Evolutionary conservation across 2,797 vertebrate genomes (phyloP).

Genomic region (Enteromius argenteus): DNA sequence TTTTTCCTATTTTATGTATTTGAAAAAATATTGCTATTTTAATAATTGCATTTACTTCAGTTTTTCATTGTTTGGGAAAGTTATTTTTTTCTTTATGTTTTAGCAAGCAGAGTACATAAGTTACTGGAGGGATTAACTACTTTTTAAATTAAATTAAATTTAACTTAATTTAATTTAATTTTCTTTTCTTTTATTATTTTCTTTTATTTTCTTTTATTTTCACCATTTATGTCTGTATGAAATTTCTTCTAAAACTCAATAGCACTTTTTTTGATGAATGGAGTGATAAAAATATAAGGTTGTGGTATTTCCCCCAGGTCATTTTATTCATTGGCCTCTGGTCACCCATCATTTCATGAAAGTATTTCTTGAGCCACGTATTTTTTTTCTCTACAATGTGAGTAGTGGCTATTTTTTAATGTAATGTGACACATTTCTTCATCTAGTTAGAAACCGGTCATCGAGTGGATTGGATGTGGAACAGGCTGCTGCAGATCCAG

Average conservation of each 20-base stretch:
- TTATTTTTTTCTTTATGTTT: too few relatives aligned
- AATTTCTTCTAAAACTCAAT: neutral
- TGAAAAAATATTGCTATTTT: too few relatives aligned
- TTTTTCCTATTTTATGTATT: too few relatives aligned
- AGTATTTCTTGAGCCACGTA: neutral
- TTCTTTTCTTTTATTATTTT: too few relatives aligned
- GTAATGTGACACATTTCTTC: neutral
- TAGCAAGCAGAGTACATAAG: too few relatives aligned
- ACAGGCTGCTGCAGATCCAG: neutral
- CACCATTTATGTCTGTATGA: neutral
- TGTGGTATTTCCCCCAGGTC: neutral
- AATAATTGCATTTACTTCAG: neutral
- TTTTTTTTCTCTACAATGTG: neutral
- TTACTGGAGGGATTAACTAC: too few relatives aligned
- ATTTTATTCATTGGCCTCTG: neutral
- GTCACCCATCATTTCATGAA: neutral
- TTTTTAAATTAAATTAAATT: too few relatives aligned
- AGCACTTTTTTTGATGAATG: slow-evolving; percentile 3
- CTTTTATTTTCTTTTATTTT: neutral
- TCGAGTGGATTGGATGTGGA: neutral
- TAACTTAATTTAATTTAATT: too few relatives aligned
- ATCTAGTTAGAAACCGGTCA: neutral
- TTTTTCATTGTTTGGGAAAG: neutral
- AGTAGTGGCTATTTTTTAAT: neutral
- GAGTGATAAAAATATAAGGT: neutral